Percentiles rank a stretch among this genome's conserved stretches.
phyloP scores from a whole-genome alignment of 2,888 invertebrate genomes.

The Lucinisca nassula region DNA sequence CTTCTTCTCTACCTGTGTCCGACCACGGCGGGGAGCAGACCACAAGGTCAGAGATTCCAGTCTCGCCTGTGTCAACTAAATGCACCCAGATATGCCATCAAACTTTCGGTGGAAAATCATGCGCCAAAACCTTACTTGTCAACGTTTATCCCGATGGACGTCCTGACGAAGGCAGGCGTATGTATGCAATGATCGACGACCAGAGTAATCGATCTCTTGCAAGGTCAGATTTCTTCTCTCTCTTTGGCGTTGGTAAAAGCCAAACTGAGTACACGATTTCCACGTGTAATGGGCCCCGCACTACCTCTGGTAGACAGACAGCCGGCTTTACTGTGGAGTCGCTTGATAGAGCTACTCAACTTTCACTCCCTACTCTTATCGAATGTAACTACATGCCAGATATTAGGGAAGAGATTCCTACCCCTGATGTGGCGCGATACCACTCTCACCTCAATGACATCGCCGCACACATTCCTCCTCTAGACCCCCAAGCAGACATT shows the following conservation, averaged over 20 bases:
- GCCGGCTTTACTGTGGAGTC: slow-evolving; percentile 38
- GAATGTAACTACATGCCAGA: slow-evolving; percentile 55
- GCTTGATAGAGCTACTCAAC: slow-evolving; percentile 21
- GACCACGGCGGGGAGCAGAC: slow-evolving; percentile 14
- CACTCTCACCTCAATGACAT: slow-evolving; percentile 22
- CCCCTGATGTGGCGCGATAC: slow-evolving; percentile 22
- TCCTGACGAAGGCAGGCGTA: neutral
- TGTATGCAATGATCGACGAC: slow-evolving; percentile 52
- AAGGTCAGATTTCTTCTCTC: slow-evolving; percentile 38
- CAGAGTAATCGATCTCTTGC: slow-evolving; percentile 53
- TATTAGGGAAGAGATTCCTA: slow-evolving; percentile 45
- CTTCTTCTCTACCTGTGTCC: neutral
- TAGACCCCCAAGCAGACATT: slow-evolving; percentile 3
- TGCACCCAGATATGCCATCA: slow-evolving; percentile 49
- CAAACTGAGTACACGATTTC: slow-evolving; percentile 2
- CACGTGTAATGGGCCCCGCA: neutral
- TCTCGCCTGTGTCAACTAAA: neutral
- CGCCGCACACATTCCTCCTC: neutral
- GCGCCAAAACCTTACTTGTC: slow-evolving; percentile 49
- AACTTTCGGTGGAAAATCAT: slow-evolving; percentile 34
- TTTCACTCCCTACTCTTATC: slow-evolving; percentile 52
- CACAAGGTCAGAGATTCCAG: neutral
- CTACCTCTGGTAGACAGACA: slow-evolving; percentile 24
- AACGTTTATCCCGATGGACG: slow-evolving; percentile 15
- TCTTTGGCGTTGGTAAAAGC: neutral